These are phyloP conservation scores for Orchestia grillus DNA, from an alignment of 1,140 invertebrate genomes.

Conservation along the genomic window DNA sequence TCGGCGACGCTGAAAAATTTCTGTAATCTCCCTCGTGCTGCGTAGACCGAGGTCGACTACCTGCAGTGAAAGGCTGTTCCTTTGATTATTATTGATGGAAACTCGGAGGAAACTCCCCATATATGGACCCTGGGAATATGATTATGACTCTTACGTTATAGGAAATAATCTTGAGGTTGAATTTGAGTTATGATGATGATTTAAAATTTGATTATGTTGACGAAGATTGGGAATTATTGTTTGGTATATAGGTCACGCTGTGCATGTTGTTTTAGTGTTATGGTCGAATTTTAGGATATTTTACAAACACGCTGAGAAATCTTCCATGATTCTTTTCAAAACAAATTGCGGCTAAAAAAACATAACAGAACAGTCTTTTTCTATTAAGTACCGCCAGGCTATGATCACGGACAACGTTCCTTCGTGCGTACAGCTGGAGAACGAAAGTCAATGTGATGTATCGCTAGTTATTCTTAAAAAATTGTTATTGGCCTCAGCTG, in stretches of 20 bases:
- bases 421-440: background rate
- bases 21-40: background rate
- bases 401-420: background rate
- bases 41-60: background rate
- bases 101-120: background rate
- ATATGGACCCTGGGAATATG: background rate
- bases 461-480: background rate
- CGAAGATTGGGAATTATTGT: background rate
- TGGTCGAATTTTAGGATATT: background rate
- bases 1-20: background rate
- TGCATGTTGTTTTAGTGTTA: background rate
- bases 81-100: constrained; percentile 1
- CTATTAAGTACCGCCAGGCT: background rate
- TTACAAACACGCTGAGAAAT: background rate
- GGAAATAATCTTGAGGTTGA: background rate
- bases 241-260: background rate
- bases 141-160: background rate
- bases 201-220: background rate
- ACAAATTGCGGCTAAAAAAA: background rate
- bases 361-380: background rate
- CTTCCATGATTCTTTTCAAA: too few species aligned
- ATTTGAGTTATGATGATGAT: background rate
- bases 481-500: background rate
- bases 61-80: background rate
- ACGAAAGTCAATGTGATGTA: background rate